phyloP scores from a whole-genome alignment of 2,888 invertebrate genomes.

The Cerceris rybyensis region DNA sequence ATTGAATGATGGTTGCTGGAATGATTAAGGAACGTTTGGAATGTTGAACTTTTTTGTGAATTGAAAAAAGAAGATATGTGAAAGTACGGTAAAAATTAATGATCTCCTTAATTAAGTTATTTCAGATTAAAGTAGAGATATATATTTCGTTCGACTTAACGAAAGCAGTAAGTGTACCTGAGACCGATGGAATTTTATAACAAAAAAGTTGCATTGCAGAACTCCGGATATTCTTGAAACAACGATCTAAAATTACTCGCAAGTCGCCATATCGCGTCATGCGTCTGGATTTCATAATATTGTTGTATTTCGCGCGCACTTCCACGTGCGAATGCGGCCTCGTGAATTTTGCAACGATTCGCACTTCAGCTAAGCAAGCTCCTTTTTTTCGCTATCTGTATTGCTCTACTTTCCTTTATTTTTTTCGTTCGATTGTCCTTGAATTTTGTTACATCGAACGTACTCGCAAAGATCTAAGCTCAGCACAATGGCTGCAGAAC shows the following conservation, averaged over 20 bases:
- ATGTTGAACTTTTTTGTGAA: too few relatives aligned
- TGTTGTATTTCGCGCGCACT: constrained; percentile 9
- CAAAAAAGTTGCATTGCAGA: too few relatives aligned
- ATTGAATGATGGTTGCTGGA: too few relatives aligned
- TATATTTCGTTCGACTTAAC: too few relatives aligned
- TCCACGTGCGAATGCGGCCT: constrained; percentile 40
- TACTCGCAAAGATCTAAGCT: neutral
- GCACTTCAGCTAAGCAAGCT: neutral
- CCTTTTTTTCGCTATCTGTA: neutral
- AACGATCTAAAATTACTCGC: neutral
- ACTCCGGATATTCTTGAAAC: too few relatives aligned
- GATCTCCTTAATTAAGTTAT: too few relatives aligned
- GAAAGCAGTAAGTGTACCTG: too few relatives aligned
- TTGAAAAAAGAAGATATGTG: too few relatives aligned
- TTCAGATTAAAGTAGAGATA: too few relatives aligned
- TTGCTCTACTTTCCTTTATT: constrained; percentile 2
- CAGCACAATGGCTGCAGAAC: neutral
- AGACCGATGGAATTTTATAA: too few relatives aligned
- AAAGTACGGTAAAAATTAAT: too few relatives aligned
- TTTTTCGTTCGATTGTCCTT: constrained; percentile 15
- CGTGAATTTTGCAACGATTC: constrained; percentile 27
- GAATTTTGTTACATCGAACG: neutral
- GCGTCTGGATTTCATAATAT: neutral
- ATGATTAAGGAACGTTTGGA: too few relatives aligned
- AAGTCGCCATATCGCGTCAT: neutral